Conservation (phyloP, 2,113 vertebrate genomes). For the Bombycilla garrulus region DNA sequence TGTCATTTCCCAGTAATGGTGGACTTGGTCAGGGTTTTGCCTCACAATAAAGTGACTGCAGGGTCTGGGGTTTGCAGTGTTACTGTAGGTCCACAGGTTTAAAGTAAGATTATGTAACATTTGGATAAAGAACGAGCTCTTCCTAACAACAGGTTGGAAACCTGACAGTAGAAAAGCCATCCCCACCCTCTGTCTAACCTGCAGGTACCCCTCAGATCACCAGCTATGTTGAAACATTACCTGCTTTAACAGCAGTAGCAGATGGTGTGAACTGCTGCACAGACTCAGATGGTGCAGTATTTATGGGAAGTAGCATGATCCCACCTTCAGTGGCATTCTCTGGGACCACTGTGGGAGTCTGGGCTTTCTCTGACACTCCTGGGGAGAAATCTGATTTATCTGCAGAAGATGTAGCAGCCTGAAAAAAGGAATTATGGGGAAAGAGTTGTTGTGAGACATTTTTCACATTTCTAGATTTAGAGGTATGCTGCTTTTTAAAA, state of each 20-base stretch:
- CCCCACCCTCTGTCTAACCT: background rate
- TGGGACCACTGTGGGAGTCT: background rate
- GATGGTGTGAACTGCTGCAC: background rate
- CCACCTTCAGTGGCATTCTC: background rate
- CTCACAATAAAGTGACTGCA: background rate
- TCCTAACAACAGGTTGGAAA: background rate
- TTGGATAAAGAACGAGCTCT: background rate
- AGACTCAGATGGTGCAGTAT: background rate
- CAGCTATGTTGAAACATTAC: slow-evolving; percentile 50
- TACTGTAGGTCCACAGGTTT: background rate
- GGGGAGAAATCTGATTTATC: slow-evolving; percentile 35
- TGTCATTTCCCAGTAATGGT: background rate
- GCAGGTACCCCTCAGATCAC: background rate
- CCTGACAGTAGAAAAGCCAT: background rate
- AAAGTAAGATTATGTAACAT: background rate
- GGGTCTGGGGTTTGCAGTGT: background rate
- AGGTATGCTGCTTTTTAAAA: background rate
- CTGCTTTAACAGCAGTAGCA: slow-evolving; percentile 52
- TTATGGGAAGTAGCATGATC: background rate
- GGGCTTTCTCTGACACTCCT: background rate
- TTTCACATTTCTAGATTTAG: background rate
- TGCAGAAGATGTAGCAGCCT: slow-evolving; percentile 41
- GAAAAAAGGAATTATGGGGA: slow-evolving; percentile 29
- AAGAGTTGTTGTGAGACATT: background rate
- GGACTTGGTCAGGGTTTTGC: background rate